Evolutionary conservation across 2,888 invertebrate genomes (phyloP), one percentile per base, ranked within the genome.

Genomic region (Sinopyrophorus schimmeli): DNA sequence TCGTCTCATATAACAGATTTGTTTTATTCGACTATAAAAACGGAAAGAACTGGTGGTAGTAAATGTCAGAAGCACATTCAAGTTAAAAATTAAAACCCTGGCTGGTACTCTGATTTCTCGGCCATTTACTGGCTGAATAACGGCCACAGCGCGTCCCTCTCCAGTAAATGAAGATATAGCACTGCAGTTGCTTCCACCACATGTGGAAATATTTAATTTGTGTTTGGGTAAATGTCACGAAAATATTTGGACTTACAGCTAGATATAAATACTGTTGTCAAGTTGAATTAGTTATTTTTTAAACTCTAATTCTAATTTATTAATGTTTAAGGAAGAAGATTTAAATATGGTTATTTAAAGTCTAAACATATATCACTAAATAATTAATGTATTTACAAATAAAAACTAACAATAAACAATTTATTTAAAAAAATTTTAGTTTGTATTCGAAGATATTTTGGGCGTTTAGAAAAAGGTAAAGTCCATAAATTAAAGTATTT

Each of bases 61-160:
- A 70, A 71, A 70, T 66, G 70, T 70, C 71, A 68, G 66, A 61
- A 67, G 62, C 71, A 71, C 69, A 67, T 69, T 68, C 67, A 61
- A 66, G 69, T 70, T 70, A 70, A 71, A 71, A 70, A 70, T 71
- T 71, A 71, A 71, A 71, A 68, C 69, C 69, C 65, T 59, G 57
- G 57, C 67, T 61, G 63, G 65, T 62, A 64, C 66, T 67, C 67
- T 70, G 71, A 71, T 71, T 71, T 69, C 70, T 69, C 70, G 69
- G 63, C 69, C 69, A 70, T 70, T 71, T 70, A 61, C 68, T 59
- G 67, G 59, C 64, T 71, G 69, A 69, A 63, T 68, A 68, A 69
- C 68, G 67, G 59, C 65, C 57, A 42, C 61, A 58, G 56, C 62
- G 58, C 60, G 58, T 59, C 63, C 62, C 62, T 60, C 61, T 61